Conservation (phyloP, 2,797 vertebrate species). For the Catamblyrhynchus diadema region DNA sequence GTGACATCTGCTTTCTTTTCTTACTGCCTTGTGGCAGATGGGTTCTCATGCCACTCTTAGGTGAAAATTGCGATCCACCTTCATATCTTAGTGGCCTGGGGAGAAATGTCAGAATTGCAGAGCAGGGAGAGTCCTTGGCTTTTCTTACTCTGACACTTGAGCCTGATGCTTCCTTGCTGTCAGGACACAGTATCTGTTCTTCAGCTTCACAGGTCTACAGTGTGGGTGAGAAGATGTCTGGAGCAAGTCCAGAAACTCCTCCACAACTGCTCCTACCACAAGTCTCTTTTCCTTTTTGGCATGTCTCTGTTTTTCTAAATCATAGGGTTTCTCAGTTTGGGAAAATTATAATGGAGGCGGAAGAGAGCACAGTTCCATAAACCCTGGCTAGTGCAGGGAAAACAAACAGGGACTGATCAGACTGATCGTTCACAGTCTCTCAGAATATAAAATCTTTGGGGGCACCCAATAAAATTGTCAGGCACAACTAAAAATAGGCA, state of each 20-base stretch:
- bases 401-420: neutral
- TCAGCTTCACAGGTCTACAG: neutral
- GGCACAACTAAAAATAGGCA: neutral
- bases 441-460: neutral
- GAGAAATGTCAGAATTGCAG: neutral
- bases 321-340: neutral
- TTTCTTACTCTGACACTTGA: neutral
- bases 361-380: neutral
- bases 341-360: neutral
- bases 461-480: neutral
- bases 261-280: neutral
- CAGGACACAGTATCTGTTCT: neutral
- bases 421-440: neutral
- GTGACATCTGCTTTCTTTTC: neutral
- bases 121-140: neutral
- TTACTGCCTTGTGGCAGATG: neutral
- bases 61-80: neutral
- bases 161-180: neutral
- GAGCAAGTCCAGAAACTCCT: neutral
- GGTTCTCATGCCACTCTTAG: neutral
- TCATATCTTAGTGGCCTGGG: neutral
- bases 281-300: neutral
- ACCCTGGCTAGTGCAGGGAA: neutral
- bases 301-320: neutral
- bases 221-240: neutral